These are phyloP conservation scores for Heliconius charithonia DNA, from an alignment of 2,888 invertebrate genomes.

Conservation along the genomic window DNA sequence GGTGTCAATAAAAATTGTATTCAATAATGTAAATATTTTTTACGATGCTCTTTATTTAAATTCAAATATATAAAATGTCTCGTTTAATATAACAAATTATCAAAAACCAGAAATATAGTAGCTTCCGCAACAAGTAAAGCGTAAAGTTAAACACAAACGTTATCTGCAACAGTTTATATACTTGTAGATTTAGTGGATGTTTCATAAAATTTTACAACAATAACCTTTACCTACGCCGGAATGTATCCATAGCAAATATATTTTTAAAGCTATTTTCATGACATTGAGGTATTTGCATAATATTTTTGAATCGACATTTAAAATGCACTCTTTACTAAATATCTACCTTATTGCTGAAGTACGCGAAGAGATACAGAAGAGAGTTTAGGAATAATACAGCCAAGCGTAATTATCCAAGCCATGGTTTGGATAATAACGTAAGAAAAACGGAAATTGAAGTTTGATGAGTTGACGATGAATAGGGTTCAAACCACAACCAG, in stretches of 20 bases:
- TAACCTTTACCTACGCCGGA: not conserved
- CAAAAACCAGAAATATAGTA: not conserved
- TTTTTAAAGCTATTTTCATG: too few relatives aligned
- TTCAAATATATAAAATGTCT: not conserved
- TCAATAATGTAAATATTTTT: not conserved
- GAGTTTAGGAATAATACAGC: not conserved
- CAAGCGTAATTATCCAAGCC: too few relatives aligned
- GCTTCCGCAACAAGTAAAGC: not conserved
- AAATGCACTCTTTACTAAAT: not conserved
- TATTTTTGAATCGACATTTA: not conserved
- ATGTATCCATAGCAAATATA: not conserved
- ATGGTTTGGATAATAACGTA: not conserved
- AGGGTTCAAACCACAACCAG: not conserved
- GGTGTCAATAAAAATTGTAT: not conserved
- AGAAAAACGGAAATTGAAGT: not conserved
- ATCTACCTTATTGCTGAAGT: not conserved
- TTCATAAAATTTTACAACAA: not conserved
- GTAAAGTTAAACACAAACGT: not conserved
- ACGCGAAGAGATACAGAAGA: not conserved
- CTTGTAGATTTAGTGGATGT: not conserved
- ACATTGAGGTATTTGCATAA: too few relatives aligned
- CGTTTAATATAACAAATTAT: not conserved
- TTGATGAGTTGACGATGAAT: too few relatives aligned
- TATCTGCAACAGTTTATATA: not conserved
- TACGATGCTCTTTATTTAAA: not conserved